Evolutionary conservation across 1,140 invertebrate genomes (phyloP).

Genomic region (Zaprionus capensis): DNA sequence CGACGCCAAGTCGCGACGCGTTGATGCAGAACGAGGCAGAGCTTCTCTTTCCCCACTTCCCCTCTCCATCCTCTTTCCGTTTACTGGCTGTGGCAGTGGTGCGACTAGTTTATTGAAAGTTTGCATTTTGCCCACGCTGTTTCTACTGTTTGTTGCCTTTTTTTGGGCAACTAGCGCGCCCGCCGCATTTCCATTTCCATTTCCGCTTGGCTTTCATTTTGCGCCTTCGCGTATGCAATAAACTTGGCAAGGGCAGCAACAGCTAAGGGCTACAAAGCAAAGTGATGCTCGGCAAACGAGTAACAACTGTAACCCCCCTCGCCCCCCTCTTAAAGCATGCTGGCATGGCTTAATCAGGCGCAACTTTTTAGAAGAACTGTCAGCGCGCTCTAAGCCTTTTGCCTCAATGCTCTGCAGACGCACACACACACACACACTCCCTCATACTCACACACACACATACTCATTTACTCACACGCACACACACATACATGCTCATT

Average conservation of each 20-base stretch:
- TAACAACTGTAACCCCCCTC: background rate
- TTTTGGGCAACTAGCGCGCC: conserved; percentile 44
- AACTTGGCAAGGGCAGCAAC: conserved; percentile 41
- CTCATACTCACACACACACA: conserved; percentile 25
- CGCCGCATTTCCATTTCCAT: conserved; percentile 68
- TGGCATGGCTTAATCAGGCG: conserved; percentile 54
- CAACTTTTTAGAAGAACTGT: conserved; percentile 55
- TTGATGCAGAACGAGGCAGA: conserved; percentile 51
- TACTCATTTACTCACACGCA: conserved; percentile 10
- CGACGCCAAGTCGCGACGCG: conserved; percentile 77
- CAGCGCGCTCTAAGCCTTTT: conserved; percentile 7
- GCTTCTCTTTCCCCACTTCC: too few relatives aligned
- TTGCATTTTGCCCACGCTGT: conserved; percentile 51
- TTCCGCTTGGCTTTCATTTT: conserved; percentile 68
- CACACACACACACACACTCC: conserved; percentile 41
- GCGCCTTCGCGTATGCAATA: conserved; percentile 68
- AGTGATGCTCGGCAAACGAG: conserved; percentile 12
- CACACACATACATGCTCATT: conserved; percentile 50
- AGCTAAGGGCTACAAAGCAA: conserved; percentile 19
- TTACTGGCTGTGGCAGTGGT: conserved; percentile 2
- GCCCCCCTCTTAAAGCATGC: background rate
- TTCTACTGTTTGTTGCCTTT: conserved; percentile 7
- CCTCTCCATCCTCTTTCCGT: too few relatives aligned
- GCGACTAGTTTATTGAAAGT: conserved; percentile 54
- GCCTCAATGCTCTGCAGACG: conserved; percentile 15